phyloP scores from a whole-genome alignment of 1,140 invertebrate species.

The Hylaeus volcanicus region DNA sequence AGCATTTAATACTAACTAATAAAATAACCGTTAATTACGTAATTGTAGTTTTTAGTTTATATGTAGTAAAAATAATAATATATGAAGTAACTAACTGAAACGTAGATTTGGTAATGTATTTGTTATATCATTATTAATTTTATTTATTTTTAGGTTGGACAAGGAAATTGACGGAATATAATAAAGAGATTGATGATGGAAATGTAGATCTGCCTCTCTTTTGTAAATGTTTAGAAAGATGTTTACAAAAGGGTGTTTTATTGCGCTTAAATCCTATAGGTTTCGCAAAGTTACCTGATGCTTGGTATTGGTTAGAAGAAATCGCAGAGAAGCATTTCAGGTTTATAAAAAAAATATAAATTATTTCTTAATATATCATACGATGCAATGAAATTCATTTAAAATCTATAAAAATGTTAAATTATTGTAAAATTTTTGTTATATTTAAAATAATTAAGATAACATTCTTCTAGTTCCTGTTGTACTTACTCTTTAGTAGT shows the following conservation, averaged over 20 bases:
- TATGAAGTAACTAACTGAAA: not conserved
- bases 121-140: not conserved
- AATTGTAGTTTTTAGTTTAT: not conserved
- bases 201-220: constrained; percentile 75
- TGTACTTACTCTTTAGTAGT: constrained; percentile 77
- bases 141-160: constrained; percentile 75
- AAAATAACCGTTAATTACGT: not conserved
- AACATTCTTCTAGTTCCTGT: constrained; percentile 64
- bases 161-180: constrained; percentile 75
- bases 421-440: not conserved
- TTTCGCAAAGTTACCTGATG: constrained; percentile 74
- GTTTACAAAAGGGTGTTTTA: constrained; percentile 79
- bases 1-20: not conserved
- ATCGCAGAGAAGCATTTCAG: constrained; percentile 71
- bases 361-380: not conserved
- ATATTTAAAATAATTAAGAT: constrained; percentile 1
- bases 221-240: constrained; percentile 80
- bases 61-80: not conserved
- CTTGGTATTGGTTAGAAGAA: constrained; percentile 81
- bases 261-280: constrained; percentile 71
- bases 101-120: no score
- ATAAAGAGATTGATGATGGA: constrained; percentile 74
- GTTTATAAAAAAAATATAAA: constrained; percentile 38
- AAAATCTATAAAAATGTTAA: not conserved
- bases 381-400: not conserved